Evolutionary conservation across 1,140 invertebrate genomes (phyloP), one percentile per base, ranked within the genome.

Genomic region (Cyclina sinensis): DNA sequence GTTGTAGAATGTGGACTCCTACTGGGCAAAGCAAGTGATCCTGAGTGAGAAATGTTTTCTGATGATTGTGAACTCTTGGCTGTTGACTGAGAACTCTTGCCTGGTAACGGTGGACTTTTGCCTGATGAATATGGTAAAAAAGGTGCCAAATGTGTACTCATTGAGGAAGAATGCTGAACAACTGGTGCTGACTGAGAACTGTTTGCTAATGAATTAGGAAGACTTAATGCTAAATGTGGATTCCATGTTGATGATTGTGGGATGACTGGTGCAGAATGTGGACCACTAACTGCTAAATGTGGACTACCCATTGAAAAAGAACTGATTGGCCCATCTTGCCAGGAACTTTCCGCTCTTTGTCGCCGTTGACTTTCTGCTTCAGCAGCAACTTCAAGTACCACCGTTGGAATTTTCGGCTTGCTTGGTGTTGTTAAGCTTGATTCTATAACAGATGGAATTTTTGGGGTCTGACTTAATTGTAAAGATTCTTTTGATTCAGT

Each of bases 321-420:
- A 78, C 32, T 54, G 7, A 9, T 14, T 51, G 74, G 35, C n/a
- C 39, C 27, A 35, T 37, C 74, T 18, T 48, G 30, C 74, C 74
- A 78, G 3, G 74, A 57, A 39, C 74, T 54, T 51, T 78, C 30
- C 5, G 5, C 48, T 57, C 46, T 24, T 30, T 48, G 46, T 4
- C 46, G 43, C 1, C 48, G 43, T 7, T 35, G 9, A 3, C 46
- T 3, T 37, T 78, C 79, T 16, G 54, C 51, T 57, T 81, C 35
- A 24, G 54, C 79, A 0, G 81, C 12, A 46, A 70, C 81, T 65
- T 83, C 81, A 21, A 83, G 62, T 12, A 70, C 81, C 4, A 83
- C 81, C 21, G 81, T 83, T 18, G 81, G 81, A 39, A 81, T 81
- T 37, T 78, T 54, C 32, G 74, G 46, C 27, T 78, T 48, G 4